Percentiles rank a stretch among this genome's conserved stretches.
Evolutionary conservation across 2,888 invertebrate genomes (phyloP).

Genomic region (Cryptosula pallasiana): DNA sequence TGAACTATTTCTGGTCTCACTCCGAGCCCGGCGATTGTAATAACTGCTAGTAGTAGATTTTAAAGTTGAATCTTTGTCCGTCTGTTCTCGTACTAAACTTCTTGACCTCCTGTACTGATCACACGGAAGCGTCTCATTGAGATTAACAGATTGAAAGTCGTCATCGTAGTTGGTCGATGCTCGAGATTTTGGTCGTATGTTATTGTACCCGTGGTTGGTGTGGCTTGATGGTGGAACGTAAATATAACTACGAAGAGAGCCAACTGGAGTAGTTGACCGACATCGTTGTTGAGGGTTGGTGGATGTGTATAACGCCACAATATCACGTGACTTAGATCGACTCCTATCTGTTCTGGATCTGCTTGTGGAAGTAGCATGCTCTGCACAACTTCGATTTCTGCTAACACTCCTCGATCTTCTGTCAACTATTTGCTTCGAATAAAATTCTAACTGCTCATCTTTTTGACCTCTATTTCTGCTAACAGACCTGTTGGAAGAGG

Average conservation of each 20-base stretch:
- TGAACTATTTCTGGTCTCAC: neutral
- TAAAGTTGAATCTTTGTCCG: neutral
- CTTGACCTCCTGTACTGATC: neutral
- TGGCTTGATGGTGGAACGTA: neutral
- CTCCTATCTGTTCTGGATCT: neutral
- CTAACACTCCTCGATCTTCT: neutral
- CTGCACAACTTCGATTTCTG: neutral
- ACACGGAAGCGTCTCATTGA: neutral
- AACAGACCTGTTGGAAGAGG: neutral
- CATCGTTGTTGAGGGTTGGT: neutral
- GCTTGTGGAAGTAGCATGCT: neutral
- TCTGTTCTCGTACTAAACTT: neutral
- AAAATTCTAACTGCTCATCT: conserved; percentile 2
- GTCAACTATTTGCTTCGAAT: neutral
- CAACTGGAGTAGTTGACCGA: neutral
- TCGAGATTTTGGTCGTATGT: neutral
- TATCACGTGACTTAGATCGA: conserved; percentile 6
- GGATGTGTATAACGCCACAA: conserved; percentile 19
- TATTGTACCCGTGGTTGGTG: neutral
- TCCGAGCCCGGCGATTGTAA: neutral
- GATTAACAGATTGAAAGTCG: neutral
- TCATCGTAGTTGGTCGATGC: neutral
- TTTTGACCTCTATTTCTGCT: neutral
- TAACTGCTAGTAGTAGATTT: neutral
- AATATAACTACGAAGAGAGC: neutral